Evolutionary conservation across 2,113 vertebrate species (phyloP).

Genomic region (Benitochromis conjunctus): DNA sequence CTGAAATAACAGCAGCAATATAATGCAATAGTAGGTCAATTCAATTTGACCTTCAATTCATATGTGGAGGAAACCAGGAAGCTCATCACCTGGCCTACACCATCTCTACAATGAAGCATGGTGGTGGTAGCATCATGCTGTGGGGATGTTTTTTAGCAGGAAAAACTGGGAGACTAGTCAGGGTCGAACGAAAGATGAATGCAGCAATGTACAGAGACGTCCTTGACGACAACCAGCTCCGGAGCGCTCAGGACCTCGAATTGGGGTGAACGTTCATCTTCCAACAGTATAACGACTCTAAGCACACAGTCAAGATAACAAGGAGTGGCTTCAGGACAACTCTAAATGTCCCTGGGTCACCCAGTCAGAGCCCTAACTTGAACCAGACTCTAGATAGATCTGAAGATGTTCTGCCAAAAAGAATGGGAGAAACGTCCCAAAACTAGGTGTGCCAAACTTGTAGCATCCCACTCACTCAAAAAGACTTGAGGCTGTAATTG

Average conservation of each 20-base stretch:
- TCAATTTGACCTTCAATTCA: neutral
- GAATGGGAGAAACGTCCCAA: neutral
- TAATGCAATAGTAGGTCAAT: neutral
- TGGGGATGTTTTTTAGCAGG: neutral
- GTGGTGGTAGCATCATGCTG: rapidly evolving
- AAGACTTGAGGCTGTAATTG: neutral
- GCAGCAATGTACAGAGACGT: neutral
- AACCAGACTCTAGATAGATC: neutral
- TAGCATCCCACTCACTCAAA: neutral
- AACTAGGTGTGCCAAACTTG: neutral
- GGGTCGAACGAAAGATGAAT: neutral
- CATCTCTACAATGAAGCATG: neutral
- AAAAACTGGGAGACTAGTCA: too few relatives aligned
- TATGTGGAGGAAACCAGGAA: neutral
- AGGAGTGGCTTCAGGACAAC: neutral
- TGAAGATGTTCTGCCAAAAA: neutral
- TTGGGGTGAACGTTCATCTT: neutral
- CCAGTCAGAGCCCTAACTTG: neutral
- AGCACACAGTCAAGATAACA: neutral
- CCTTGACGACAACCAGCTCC: neutral
- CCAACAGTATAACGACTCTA: neutral
- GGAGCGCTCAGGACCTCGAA: too few relatives aligned
- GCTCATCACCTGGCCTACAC: rapidly evolving
- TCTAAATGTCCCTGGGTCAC: rapidly evolving
- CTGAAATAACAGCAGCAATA: neutral